A percentile compares a stretch with the other conserved stretches of the same genome.
phyloP scores from a whole-genome alignment of 2,888 invertebrate genomes.

The Phytoseiulus persimilis region DNA sequence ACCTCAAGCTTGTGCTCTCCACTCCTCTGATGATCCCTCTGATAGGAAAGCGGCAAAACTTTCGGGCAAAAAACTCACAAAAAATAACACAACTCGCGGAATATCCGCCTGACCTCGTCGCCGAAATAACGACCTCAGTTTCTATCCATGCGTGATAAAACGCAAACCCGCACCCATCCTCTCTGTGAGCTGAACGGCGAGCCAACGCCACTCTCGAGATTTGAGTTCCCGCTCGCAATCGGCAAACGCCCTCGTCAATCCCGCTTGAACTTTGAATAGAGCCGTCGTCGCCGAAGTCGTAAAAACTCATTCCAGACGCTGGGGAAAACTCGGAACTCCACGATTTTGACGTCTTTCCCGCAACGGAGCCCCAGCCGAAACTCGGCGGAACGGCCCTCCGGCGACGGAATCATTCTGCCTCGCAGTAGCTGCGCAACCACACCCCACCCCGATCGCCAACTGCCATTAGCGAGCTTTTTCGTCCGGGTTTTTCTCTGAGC shows the following conservation, averaged over 20 bases:
- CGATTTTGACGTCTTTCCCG: background rate
- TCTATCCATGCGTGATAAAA: background rate
- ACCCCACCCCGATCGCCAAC: slow-evolving; percentile 5
- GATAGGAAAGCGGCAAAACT: background rate
- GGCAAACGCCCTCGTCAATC: background rate
- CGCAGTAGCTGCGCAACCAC: background rate
- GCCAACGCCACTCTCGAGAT: background rate
- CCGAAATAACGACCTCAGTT: background rate
- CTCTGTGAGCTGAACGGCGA: background rate
- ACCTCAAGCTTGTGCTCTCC: background rate
- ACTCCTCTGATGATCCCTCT: background rate
- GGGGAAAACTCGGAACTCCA: background rate
- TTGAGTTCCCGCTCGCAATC: background rate
- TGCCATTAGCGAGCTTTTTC: background rate
- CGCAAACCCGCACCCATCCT: background rate
- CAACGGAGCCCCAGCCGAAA: too few species aligned
- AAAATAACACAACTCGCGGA: background rate
- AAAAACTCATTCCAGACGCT: background rate
- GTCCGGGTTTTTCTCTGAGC: background rate
- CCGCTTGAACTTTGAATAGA: background rate
- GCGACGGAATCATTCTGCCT: background rate
- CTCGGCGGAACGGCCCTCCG: background rate
- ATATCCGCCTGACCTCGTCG: background rate
- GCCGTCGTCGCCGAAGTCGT: background rate
- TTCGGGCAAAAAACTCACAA: background rate